Conservation (phyloP, 1,140 invertebrate species). For the Daktulosphaira vitifoliae region DNA sequence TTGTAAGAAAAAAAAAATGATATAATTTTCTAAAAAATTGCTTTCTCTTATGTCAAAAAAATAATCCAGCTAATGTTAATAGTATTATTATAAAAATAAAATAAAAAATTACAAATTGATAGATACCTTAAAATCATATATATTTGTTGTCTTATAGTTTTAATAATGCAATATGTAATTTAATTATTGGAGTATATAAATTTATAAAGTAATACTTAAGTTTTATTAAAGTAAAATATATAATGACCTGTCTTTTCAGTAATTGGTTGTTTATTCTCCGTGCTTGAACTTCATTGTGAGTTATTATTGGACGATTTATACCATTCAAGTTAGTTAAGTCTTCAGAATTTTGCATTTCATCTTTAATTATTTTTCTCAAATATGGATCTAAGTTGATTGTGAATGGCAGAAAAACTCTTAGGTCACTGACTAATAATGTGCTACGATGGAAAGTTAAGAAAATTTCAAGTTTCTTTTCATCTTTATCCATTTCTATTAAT, state of each 20-base stretch:
- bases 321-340: conserved; percentile 5
- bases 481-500: conserved; percentile 80
- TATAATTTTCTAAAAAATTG: no score
- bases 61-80: no score
- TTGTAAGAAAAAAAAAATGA: no score
- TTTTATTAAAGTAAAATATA: no score
- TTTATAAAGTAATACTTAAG: no score
- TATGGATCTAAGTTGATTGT: conserved; percentile 96
- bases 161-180: no score
- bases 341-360: conserved; percentile 45
- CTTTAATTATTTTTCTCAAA: conserved; percentile 89
- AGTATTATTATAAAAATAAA: no score
- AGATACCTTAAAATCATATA: no score
- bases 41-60: no score
- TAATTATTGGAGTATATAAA: no score
- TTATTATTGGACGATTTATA: background rate
- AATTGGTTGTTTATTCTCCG: conserved; percentile 17
- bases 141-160: no score
- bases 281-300: conserved; percentile 12
- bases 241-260: conserved; percentile 14
- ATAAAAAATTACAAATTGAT: no score
- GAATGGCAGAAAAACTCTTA: conserved; percentile 91
- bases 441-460: conserved; percentile 80
- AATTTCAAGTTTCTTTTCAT: conserved; percentile 88
- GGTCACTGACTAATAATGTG: conserved; percentile 69